Evolutionary conservation across 2,797 vertebrate genomes (phyloP), one percentile per base, ranked within the genome.

Genomic region (Phaenicophaeus curvirostris): DNA sequence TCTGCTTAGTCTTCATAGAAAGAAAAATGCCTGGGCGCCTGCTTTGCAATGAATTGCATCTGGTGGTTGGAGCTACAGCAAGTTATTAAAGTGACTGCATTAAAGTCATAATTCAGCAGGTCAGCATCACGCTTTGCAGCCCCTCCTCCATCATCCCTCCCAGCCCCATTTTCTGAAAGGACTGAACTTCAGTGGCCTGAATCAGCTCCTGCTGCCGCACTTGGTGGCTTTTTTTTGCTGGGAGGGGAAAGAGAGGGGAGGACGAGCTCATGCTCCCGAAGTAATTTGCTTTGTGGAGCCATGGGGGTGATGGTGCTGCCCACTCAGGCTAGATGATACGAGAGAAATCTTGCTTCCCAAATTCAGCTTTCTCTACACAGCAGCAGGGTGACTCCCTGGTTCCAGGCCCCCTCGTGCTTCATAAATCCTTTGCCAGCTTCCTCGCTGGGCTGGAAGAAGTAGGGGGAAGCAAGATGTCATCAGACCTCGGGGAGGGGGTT

Each of bases 51-150:
- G 94, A 97, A 92, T 93, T 93, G 91, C 96, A 96, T 95, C 95
- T 96, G 95, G 95, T 94, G 96, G 90, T 94, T 94, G 95, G 96
- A 95, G 95, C 96, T 96, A 94, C 87, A 73, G 96, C 96, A 87
- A 81, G 93, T 96, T 97, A 95, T 95, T 96, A 96, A 96, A 86
- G 75, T 31, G 39, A 90, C 92, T 96, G 95, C 95, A 92, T 92
- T 94, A 95, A 96, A 96, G 84, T 90, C 93, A 93, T 96, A 96
- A 95, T 95, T 95, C 95, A 93, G 93, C 91, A 74, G 94, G 87
- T 94, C 84, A 94, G 96, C 96, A 95, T 89, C 89, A 75, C 3
- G 1, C 68, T 90, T 73, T 81, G 85, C 79, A 89, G 35, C 79
- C 91, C 95, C 94, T 96, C 94, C 91, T 95, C 94, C 90, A 90